Conservation (phyloP, 2,888 invertebrate genomes). For the Opisthograptis luteolata region DNA sequence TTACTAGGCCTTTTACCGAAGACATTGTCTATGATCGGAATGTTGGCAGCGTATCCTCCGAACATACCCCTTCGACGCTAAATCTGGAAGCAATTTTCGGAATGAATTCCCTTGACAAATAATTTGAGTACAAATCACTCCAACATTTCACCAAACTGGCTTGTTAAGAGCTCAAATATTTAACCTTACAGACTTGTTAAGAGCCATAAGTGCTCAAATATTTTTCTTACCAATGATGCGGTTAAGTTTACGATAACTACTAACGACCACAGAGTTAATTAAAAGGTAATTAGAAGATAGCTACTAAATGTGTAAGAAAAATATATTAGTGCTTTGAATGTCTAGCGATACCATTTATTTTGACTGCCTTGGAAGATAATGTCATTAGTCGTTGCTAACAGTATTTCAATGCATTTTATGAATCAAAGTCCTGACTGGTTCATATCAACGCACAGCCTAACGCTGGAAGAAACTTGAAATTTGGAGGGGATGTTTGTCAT, state of each 20-base stretch:
- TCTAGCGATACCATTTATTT: conserved; percentile 32
- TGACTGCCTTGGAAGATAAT: conserved; percentile 42
- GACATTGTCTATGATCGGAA: conserved; percentile 62
- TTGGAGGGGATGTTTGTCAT: too few species aligned
- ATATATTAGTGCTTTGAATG: conserved; percentile 26
- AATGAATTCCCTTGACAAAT: conserved; percentile 76
- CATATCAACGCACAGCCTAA: too few species aligned
- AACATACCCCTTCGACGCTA: conserved; percentile 73
- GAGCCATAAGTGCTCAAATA: conserved; percentile 48
- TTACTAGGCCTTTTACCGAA: conserved; percentile 39
- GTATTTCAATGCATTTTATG: too few species aligned
- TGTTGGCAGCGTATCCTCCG: conserved; percentile 51
- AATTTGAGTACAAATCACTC: conserved; percentile 75
- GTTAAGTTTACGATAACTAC: conserved; percentile 30
- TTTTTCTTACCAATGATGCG: conserved; percentile 34
- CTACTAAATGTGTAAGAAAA: conserved; percentile 19
- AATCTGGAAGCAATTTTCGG: conserved; percentile 79
- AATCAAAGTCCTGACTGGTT: too few species aligned
- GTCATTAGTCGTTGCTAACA: too few species aligned
- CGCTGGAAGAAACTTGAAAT: too few species aligned
- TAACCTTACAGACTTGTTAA: conserved; percentile 60
- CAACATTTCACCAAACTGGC: conserved; percentile 59
- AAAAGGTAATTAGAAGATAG: conserved; percentile 23
- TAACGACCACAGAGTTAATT: too few species aligned
- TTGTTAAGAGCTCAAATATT: conserved; percentile 56